A percentile compares a stretch with the other conserved stretches of the same genome.
Evolutionary conservation across 2,113 vertebrate genomes (phyloP).

Genomic region (Marmota monax): DNA sequence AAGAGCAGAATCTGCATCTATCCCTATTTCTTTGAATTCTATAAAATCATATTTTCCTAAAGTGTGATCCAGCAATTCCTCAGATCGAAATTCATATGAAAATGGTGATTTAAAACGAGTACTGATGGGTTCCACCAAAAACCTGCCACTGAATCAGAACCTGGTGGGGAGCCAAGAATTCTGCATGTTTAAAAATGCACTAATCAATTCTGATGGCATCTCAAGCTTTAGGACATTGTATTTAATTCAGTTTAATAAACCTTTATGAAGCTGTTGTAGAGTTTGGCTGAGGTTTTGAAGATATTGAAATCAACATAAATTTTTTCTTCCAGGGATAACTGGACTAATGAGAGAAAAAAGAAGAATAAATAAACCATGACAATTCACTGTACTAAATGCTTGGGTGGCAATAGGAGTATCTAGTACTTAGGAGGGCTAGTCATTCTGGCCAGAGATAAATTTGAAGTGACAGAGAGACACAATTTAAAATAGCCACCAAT

Average conservation of each 20-base stretch:
- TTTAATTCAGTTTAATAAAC: background rate
- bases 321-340: background rate
- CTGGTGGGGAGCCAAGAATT: background rate
- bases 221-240: background rate
- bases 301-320: background rate
- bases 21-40: background rate
- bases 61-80: background rate
- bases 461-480: background rate
- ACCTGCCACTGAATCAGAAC: background rate
- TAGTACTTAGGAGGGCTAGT: background rate
- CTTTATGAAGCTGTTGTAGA: constrained; percentile 11
- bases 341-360: background rate
- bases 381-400: background rate
- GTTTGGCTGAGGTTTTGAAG: background rate
- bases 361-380: background rate
- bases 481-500: background rate
- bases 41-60: background rate
- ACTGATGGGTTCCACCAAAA: background rate
- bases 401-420: background rate
- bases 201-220: background rate
- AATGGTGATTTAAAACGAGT: background rate
- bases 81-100: background rate
- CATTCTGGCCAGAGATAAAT: too few relatives aligned
- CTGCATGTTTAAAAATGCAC: background rate
- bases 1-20: background rate